These are phyloP conservation scores for Xanthorhoe spadicearia DNA, from an alignment of 2,888 invertebrate species.

Conservation along the genomic window DNA sequence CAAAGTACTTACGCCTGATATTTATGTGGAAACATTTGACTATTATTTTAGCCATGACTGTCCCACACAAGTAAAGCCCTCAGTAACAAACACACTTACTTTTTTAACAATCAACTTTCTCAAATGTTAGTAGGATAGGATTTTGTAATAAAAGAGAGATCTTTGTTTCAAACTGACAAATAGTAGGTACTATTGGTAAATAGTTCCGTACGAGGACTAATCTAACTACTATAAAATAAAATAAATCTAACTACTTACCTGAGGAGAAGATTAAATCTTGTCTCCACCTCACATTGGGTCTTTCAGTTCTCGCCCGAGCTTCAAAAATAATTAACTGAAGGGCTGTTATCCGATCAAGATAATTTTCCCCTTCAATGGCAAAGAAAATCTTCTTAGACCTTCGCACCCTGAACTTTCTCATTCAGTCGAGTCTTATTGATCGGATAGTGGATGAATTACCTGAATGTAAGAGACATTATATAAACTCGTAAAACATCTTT, in stretches of 20 bases:
- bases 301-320: conserved; percentile 27
- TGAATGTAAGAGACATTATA: too few species aligned
- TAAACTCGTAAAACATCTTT: too few species aligned
- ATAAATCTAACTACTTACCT: not conserved
- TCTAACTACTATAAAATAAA: too few species aligned
- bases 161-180: too few species aligned
- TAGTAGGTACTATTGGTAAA: not conserved
- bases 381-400: conserved; percentile 62
- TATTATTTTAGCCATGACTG: too few species aligned
- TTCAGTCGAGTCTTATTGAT: conserved; percentile 13
- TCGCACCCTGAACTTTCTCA: conserved; percentile 44
- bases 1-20: not conserved
- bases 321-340: conserved; percentile 60
- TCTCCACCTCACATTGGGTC: not conserved
- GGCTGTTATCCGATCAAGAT: conserved; percentile 66
- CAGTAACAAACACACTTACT: too few species aligned
- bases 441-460: conserved; percentile 12
- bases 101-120: too few species aligned
- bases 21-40: too few species aligned
- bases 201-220: not conserved
- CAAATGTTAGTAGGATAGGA: too few species aligned
- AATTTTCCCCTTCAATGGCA: conserved; percentile 67
- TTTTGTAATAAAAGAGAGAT: too few species aligned
- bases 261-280: not conserved
- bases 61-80: too few species aligned